Evolutionary conservation across 2,113 vertebrate genomes (phyloP), one percentile per base, ranked within the genome.

Genomic region (Salvator merianae): DNA sequence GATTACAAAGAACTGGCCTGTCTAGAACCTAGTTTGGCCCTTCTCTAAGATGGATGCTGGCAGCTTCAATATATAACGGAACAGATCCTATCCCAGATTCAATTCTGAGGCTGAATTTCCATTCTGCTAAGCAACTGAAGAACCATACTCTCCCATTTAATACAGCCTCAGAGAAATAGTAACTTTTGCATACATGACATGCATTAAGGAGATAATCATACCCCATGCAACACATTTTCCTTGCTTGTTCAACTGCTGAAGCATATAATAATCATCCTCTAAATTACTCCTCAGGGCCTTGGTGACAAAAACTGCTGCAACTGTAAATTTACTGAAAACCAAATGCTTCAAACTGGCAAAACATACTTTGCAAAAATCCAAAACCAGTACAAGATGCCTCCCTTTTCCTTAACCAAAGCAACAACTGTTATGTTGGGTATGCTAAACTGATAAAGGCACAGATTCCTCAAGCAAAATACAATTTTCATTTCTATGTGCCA

Each of bases 261-360:
- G 47, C 30, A 68, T 0, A 0, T 1, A 53, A 26, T 79, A n/a
- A 16, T 1, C 26, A 81, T 4, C 55, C 7, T 50, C 30, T 1
- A 16, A 16, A 53, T 14, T 7, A 30, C 0, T n/a, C 28, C 28
- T n/a, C 2, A 12, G 47, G 73, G 47, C 30, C 5, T 20, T 6
- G 74, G 2, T 34, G 20, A 55, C 74, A 76, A 76, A 55, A 59
- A 78, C 16, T 68, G 3, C 0, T 1, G 0, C 53, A 74, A 40
- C 70, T 40, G 70, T 3, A 40, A 34, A 72, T 40, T 36, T 72
- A 36, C 36, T 40, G 18, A 34, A 72, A 40, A 10, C 22, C 12
- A 69, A 34, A 2, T 38, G 13, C 1, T 40, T 66, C 65, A 66
- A 66, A 66, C 28, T 66, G 65, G 68, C 32, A 70, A 70, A 70